phyloP scores from a whole-genome alignment of 2,113 vertebrate species.

The Isurus oxyrinchus region DNA sequence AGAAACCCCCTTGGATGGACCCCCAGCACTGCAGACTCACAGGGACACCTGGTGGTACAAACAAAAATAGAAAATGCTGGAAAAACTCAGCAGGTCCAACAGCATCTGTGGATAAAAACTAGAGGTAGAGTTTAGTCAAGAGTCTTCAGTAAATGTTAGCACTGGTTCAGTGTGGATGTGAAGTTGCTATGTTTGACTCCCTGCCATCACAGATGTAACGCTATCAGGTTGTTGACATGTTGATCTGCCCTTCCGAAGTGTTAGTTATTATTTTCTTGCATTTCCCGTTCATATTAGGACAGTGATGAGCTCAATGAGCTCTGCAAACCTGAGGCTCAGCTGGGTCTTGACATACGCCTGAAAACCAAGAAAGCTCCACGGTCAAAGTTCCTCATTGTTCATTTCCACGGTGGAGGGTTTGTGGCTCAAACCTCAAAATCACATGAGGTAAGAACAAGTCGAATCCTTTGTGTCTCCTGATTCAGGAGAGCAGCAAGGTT shows the following conservation, averaged over 20 bases:
- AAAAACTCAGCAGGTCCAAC: no score
- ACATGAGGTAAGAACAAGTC: conserved; percentile 60
- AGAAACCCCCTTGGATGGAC: neutral
- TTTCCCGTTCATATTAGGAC: conserved; percentile 55
- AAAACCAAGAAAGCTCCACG: conserved; percentile 58
- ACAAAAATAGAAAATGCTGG: no score
- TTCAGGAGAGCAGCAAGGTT: neutral
- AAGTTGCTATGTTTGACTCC: neutral
- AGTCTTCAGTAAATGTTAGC: no score
- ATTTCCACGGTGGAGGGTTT: conserved; percentile 81
- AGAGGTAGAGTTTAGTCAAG: no score
- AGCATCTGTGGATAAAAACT: no score
- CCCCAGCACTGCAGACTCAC: neutral
- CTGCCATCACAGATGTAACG: neutral
- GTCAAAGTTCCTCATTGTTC: conserved; percentile 67
- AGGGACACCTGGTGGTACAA: no score
- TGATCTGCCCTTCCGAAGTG: neutral
- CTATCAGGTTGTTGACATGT: neutral
- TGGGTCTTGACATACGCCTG: conserved; percentile 64
- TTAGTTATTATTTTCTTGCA: neutral
- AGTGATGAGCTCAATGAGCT: conserved; percentile 65
- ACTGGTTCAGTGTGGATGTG: neutral
- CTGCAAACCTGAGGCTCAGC: conserved; percentile 61
- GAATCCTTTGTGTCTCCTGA: neutral
- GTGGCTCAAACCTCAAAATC: conserved; percentile 88